phyloP scores from a whole-genome alignment of 1,140 invertebrate genomes.

The Bombus confusus region DNA sequence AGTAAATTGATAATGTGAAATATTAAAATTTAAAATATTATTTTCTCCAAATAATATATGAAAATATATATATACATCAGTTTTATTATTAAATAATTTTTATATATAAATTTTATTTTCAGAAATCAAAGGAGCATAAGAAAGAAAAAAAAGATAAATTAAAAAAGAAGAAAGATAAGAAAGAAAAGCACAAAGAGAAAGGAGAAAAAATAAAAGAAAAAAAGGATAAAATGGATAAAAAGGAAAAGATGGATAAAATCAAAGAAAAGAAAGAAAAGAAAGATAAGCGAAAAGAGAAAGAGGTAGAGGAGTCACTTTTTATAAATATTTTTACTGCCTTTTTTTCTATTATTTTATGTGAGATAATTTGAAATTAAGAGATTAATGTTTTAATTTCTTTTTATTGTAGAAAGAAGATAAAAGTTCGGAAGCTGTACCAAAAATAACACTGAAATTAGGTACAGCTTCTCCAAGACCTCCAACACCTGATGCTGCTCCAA shows the following conservation, averaged over 20 bases:
- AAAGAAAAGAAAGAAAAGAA: constrained; percentile 83
- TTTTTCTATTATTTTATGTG: not conserved
- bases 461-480: constrained; percentile 86
- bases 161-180: constrained; percentile 91
- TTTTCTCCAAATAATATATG: not conserved
- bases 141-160: constrained; percentile 88
- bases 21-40: too few relatives aligned
- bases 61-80: not conserved
- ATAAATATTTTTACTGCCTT: not conserved
- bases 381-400: not conserved
- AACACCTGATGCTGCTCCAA: constrained; percentile 84
- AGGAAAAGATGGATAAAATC: constrained; percentile 84
- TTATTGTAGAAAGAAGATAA: constrained; percentile 80
- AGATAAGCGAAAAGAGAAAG: constrained; percentile 85
- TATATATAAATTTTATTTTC: constrained; percentile 63
- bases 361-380: not conserved
- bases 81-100: not conserved
- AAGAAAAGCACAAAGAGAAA: constrained; percentile 87
- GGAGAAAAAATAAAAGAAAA: constrained; percentile 85
- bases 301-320: constrained; percentile 65
- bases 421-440: constrained; percentile 86
- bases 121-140: constrained; percentile 88
- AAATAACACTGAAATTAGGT: constrained; percentile 90
- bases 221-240: constrained; percentile 83
- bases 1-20: not conserved